A percentile compares a stretch with the other conserved stretches of the same genome.
Conservation (phyloP, 2,113 vertebrate species). For the Glareola pratincola region DNA sequence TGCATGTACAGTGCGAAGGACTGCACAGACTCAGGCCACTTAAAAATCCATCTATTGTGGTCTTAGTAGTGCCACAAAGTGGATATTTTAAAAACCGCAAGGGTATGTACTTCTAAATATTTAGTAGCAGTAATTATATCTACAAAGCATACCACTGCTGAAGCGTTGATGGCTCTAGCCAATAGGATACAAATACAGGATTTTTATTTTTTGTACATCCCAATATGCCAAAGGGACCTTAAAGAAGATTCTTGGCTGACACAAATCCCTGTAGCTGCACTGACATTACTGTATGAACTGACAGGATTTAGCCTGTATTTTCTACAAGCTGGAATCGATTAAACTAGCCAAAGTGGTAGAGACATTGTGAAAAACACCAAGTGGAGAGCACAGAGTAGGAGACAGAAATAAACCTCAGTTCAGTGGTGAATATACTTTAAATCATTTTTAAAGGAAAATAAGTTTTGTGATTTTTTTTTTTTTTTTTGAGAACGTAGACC, state of each 20-base stretch:
- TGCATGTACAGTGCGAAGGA: not conserved
- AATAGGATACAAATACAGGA: not conserved
- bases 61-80: slow-evolving; percentile 13
- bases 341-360: not conserved
- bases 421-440: not conserved
- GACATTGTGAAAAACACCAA: not conserved
- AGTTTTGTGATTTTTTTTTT: not conserved
- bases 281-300: not conserved
- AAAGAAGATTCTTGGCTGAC: slow-evolving; percentile 8
- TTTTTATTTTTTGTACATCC: not conserved
- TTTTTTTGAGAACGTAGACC: not conserved
- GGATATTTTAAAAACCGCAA: not conserved
- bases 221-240: slow-evolving; percentile 4
- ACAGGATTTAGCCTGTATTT: slow-evolving; percentile 29
- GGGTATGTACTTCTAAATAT: slow-evolving; percentile 11
- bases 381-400: not conserved
- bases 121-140: slow-evolving; percentile 16
- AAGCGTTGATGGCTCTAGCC: not conserved
- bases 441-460: not conserved
- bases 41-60: slow-evolving; percentile 20
- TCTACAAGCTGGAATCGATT: slow-evolving; percentile 25
- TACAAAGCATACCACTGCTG: slow-evolving; percentile 22
- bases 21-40: slow-evolving; percentile 8
- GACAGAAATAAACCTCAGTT: not conserved
- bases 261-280: slow-evolving; percentile 6